Conservation (phyloP, 2,797 vertebrate species). For the Gymnothorax reevesii region DNA sequence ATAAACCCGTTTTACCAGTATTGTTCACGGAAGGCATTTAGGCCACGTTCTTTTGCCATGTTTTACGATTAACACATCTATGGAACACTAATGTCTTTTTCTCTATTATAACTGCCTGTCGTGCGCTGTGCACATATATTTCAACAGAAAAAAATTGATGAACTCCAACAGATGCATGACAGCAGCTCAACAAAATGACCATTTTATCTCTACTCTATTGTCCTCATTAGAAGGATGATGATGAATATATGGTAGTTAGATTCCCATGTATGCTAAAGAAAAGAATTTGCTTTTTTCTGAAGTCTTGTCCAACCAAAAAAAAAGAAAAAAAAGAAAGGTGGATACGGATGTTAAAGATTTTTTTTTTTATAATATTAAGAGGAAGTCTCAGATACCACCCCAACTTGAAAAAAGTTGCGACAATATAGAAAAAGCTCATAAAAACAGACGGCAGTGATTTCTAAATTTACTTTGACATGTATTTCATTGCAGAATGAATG, state of each 20-base stretch:
- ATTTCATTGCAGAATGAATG: no score
- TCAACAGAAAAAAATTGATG: no score
- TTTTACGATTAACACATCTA: neutral
- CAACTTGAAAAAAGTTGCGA: no score
- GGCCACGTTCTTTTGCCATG: neutral
- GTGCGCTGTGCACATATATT: no score
- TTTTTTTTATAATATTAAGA: neutral
- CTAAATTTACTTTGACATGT: no score
- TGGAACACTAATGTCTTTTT: neutral
- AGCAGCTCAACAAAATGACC: neutral
- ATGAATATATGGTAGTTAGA: neutral
- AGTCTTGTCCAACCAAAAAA: no score
- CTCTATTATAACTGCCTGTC: no score
- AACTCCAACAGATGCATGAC: neutral
- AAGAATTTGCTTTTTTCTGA: no score
- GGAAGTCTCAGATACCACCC: neutral
- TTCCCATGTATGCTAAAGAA: neutral
- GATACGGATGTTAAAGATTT: neutral
- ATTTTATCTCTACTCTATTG: neutral
- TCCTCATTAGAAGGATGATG: neutral
- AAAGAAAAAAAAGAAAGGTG: no score
- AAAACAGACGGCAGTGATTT: no score
- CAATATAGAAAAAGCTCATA: no score
- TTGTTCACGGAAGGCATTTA: neutral
- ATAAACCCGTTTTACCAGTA: neutral